These are phyloP conservation scores for Coelogynopora nodosa DNA, from an alignment of 2,888 invertebrate genomes.

Conservation along the genomic window DNA sequence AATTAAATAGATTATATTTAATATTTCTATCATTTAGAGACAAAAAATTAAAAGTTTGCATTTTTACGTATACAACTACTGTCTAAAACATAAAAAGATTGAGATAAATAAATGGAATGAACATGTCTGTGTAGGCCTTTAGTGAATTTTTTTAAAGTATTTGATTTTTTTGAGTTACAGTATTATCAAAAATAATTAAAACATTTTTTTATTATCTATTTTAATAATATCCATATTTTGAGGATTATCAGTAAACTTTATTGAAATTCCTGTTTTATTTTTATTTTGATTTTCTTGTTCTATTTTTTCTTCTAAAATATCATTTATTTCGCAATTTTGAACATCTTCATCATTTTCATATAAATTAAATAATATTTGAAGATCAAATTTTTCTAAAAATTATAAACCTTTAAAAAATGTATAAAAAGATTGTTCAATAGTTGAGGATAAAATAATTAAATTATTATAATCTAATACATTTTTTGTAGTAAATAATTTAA, in stretches of 20 bases:
- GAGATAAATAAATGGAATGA: background rate
- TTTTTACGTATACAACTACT: background rate
- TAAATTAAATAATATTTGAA: background rate
- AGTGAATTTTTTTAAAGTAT: background rate
- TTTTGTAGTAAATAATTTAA: background rate
- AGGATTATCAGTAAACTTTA: background rate
- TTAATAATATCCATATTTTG: background rate
- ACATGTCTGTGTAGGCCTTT: background rate
- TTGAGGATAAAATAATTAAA: background rate
- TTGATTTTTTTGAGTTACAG: background rate
- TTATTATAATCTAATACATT: background rate
- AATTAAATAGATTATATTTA: too few relatives aligned
- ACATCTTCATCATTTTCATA: background rate
- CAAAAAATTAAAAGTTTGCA: background rate
- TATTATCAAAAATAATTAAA: background rate
- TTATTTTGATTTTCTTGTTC: background rate
- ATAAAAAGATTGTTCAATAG: background rate
- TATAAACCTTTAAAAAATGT: background rate
- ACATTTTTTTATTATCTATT: background rate
- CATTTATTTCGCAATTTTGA: background rate
- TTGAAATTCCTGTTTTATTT: background rate
- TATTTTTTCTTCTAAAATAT: background rate
- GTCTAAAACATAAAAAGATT: background rate
- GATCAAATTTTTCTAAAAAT: background rate
- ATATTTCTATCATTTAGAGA: background rate